Base-by-base conservation (phyloP, 35 echinoderm and acorn worm genomes). In the Heliocidaris erythrogramma region DNA sequence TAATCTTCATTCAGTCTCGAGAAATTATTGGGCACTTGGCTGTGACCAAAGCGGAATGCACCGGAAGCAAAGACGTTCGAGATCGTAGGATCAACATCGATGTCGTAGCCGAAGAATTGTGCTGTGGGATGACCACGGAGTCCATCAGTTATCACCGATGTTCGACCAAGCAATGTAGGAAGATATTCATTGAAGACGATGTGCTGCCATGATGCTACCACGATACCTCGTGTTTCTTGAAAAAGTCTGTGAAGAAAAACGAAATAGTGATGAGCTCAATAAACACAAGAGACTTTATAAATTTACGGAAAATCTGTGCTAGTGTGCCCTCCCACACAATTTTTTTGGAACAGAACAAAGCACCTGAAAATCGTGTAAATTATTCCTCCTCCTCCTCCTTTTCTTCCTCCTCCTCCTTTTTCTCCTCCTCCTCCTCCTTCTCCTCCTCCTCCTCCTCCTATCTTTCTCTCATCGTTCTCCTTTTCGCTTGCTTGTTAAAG, bases 1-100 rank as follows among this genome's bases (percentile, higher is more conserved):
- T 93, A 94, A 52, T 96, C 48, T 61, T 48, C 24, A 42, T 96
- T 94, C 13, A 97, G 14, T 17, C 95, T 53, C 2, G 48, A 30
- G 49, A 97, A 69, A 17, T 71, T 90, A 7, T 93, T 49, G 21
- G 96, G 97, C 30, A 99, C 94, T n/a, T 95, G 95, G 42, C 94
- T 96, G 65, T 99, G 98, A 59, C 98, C 98, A 30, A 99, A 94
- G 24, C 98, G 97, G 85, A 69, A 99, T 17, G 96, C 97, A 31
- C 96, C 90, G 9, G 90, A 71, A 32, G 98, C 94, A 47, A 99
- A 99, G 13, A 92, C 95, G 71, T 96, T 97, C 12, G 56, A 32
- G 29, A 97, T 86, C 88, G 95, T 85, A 9, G 96, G 96, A 30
- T 99, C 96, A 32, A 93, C 50, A 31, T 96, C 30, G 47, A 78